Base-by-base conservation (phyloP, 2,888 invertebrate species). In the Phalera bucephala region DNA sequence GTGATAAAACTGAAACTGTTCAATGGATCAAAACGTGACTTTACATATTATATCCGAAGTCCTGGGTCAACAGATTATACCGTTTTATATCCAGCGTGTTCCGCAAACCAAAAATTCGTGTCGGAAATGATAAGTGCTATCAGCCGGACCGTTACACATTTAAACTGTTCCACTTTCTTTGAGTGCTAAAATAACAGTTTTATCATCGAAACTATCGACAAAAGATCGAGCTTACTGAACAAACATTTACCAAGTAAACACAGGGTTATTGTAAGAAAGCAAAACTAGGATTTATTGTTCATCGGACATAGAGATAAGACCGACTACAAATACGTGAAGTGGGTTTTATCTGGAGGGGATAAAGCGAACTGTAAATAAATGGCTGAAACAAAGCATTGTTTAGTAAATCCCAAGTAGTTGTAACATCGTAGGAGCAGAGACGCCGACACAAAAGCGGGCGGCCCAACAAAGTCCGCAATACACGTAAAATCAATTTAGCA, bases 401-500 rank as follows among this genome's bases (percentile, higher is more conserved):
- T 56, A 56, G 63, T 66, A 68, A 69, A 81, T 70, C 64, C 62
- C 46, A 64, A 75, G 69, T 70, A 73, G 72, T 60, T 69, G 71
- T 64, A 62, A 58, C 63, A 45, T 51, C 52, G 57, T 20, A 38
- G 43, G 55, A 45, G 53, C 62, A 53, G 44, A 58, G 53, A 64
- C 65, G 62, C 53, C 64, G 64, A 69, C 66, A 68, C 59, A 39
- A 66, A 57, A 64, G 65, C 51, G 69, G 55, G 53, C 62, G 63
- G 57, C 21, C 35, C 40, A 45, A 44, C 72, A 74, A 76, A 81
- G 69, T 79, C 79, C 73, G 66, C 81, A 78, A 79, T 84, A 88
- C 88, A 88, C 79, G 84, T 84, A 80, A 88, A 87, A 87, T 87
- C 87, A 87, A 87, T 88, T 88, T 87, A 76, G 69, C 71, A 84